Conservation (phyloP, 2,888 invertebrate genomes). For the Megaustenia siamemsis region DNA sequence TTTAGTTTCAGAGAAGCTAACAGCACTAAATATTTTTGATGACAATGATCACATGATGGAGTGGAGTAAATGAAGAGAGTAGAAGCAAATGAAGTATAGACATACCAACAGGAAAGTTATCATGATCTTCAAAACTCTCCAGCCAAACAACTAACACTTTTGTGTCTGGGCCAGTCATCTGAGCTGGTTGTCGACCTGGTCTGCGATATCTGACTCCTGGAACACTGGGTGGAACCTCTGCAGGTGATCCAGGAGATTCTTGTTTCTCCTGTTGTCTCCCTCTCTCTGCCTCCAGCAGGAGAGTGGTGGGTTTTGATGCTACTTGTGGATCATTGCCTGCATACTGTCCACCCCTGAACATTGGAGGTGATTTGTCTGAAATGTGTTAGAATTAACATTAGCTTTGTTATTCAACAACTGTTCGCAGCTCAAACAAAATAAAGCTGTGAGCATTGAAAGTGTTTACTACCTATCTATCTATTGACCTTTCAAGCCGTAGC, state of each 20-base stretch:
- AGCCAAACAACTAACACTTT: conserved; percentile 91
- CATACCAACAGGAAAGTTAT: conserved; percentile 91
- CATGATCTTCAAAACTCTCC: conserved; percentile 95
- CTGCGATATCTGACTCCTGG: conserved; percentile 60
- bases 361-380: conserved; percentile 66
- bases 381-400: background rate
- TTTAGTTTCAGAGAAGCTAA: too few species aligned
- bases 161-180: conserved; percentile 76
- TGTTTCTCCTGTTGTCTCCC: conserved; percentile 57
- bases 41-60: too few species aligned
- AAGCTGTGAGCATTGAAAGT: too few species aligned
- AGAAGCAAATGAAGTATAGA: background rate
- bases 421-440: too few species aligned
- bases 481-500: too few species aligned
- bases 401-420: too few species aligned
- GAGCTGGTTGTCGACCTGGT: conserved; percentile 67
- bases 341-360: conserved; percentile 14
- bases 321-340: conserved; percentile 22
- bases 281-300: conserved; percentile 76
- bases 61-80: too few species aligned
- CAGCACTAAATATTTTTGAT: too few species aligned
- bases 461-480: too few species aligned
- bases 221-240: conserved; percentile 58
- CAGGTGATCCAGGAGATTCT: conserved; percentile 70
- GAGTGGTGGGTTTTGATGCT: conserved; percentile 70